Evolutionary conservation across 2,113 vertebrate species (phyloP).

Genomic region (Aepyceros melampus): DNA sequence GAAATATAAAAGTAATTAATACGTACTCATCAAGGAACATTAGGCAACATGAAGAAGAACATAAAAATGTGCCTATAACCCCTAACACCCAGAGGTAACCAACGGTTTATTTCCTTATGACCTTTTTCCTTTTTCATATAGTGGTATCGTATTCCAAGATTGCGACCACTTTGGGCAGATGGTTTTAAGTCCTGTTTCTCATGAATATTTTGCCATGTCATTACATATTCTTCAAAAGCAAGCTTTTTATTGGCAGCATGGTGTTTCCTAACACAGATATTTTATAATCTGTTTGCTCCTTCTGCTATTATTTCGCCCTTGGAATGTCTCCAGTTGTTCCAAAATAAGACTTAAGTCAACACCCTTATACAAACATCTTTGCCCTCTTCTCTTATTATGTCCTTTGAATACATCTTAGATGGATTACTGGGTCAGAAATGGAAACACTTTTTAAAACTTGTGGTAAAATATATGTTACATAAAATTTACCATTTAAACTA

Average conservation of each 20-base stretch:
- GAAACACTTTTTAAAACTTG: neutral
- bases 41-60: neutral
- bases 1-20: neutral
- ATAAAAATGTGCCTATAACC: neutral
- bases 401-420: neutral
- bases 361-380: neutral
- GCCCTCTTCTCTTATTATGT: neutral
- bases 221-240: neutral
- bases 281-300: neutral
- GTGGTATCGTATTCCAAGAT: neutral
- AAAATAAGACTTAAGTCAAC: constrained; percentile 2
- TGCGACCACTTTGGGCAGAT: neutral
- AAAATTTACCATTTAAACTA: neutral
- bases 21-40: neutral
- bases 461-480: neutral
- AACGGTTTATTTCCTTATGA: neutral
- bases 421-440: neutral
- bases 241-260: neutral
- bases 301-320: neutral
- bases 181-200: neutral
- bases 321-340: neutral
- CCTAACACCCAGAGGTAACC: neutral
- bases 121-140: neutral
- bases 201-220: neutral
- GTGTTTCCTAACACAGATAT: neutral